Base-by-base conservation (phyloP, 2,113 vertebrate species). In the Aspidoscelis tigris region DNA sequence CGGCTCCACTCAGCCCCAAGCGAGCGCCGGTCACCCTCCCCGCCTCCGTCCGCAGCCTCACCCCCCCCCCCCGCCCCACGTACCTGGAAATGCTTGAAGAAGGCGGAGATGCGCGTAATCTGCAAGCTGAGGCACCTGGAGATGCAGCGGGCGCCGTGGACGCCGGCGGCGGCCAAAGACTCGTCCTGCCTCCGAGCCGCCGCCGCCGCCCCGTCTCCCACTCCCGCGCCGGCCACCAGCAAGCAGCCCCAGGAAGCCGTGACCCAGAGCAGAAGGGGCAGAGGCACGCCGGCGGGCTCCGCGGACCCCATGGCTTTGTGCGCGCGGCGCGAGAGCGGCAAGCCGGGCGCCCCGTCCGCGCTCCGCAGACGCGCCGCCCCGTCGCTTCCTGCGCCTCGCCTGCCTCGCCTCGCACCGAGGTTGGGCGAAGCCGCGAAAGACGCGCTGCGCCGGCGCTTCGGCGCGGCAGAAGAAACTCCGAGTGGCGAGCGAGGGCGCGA, bases 71-170 rank as follows among this genome's bases (percentile, higher is more conserved):
- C 81, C 77, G 1, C 58, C 80, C 44, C 4, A 82, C 93, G 71
- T 97, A 99, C 98, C 98, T 99, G 98, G 33, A 97, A 96, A 93
- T 97, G 97, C 95, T 97, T 98, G 96, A 97, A 97, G 81, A 97
- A 97, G 80, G 98, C 97, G 82, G 98, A 98, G 95, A 99, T 97
- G 95, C 98, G 98, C 81, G 98, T 99, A 96, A 99, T 97, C 95
- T 99, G 98, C 93, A 99, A 96, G 78, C 98, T 98, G 84, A 99
- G 97, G 94, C 98, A 99, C 91, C 98, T 96, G 90, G 98, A 97
- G 70, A 97, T 94, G 96, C 98, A 99, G 95, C 98, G 96, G 73
- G 98, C 98, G 91, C 97, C 95, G 91, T 95, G 96, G 83, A 98
- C 90, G 43, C 97, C 97, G 89, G 72, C 93, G 24, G 96, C 90